Evolutionary conservation across 2,113 vertebrate genomes (phyloP).

Genomic region (Nycticebus coucang): DNA sequence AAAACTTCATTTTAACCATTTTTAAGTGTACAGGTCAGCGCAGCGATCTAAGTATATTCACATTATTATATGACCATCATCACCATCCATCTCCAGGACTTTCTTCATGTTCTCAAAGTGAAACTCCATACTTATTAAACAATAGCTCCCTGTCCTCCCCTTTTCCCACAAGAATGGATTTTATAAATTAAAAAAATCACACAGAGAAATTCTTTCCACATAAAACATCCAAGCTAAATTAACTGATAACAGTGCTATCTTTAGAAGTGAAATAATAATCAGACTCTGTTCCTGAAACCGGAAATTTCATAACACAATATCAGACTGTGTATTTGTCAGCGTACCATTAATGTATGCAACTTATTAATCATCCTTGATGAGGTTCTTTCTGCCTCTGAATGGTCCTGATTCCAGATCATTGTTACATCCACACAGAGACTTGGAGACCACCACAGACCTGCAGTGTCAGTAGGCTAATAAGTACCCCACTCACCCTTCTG

Average conservation of each 20-base stretch:
- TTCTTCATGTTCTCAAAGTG: background rate
- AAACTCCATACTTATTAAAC: background rate
- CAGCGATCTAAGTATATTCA: background rate
- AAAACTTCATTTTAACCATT: background rate
- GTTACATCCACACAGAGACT: background rate
- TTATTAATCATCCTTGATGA: slow-evolving; percentile 51
- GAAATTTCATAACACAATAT: slow-evolving; percentile 68
- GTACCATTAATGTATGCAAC: slow-evolving; percentile 64
- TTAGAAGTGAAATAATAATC: slow-evolving; percentile 63
- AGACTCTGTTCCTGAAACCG: slow-evolving; percentile 57
- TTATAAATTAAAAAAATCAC: background rate
- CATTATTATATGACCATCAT: background rate
- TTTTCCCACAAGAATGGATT: background rate
- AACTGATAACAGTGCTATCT: background rate
- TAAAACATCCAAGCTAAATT: background rate
- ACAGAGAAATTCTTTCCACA: background rate
- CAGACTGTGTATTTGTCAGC: slow-evolving; percentile 71
- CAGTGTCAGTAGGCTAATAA: background rate
- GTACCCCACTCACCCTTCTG: background rate
- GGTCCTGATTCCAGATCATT: slow-evolving; percentile 3
- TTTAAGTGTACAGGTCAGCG: background rate
- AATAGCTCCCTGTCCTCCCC: background rate
- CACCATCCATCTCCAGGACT: background rate
- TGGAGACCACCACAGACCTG: background rate
- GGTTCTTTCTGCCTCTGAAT: background rate